Conservation (phyloP, 2,888 invertebrate species). For the Pilophorus perplexus region DNA sequence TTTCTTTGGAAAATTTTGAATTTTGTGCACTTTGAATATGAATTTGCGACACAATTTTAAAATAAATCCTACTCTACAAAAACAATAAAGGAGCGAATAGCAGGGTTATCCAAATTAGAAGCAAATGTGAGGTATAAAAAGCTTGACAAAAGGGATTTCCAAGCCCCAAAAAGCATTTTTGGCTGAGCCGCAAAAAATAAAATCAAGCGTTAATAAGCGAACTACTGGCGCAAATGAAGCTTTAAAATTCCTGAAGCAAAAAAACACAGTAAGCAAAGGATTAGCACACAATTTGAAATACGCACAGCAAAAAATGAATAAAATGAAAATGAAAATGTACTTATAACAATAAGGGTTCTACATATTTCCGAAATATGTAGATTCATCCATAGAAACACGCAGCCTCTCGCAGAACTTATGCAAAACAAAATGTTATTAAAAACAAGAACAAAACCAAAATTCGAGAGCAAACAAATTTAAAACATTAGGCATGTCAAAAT, state of each 20-base stretch:
- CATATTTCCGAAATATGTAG: slow-evolving; percentile 30
- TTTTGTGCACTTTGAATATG: slow-evolving; percentile 3
- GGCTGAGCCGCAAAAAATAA: neutral
- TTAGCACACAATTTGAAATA: slow-evolving; percentile 16
- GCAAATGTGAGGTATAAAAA: slow-evolving; percentile 45
- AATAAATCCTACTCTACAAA: slow-evolving; percentile 6
- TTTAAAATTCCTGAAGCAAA: slow-evolving; percentile 46
- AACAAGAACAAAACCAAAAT: slow-evolving; percentile 14
- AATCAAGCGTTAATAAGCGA: slow-evolving; percentile 35
- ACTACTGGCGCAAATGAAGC: slow-evolving; percentile 41
- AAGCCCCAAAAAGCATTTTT: slow-evolving; percentile 21
- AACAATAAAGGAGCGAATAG: slow-evolving; percentile 43
- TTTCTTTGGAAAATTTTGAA: slow-evolving; percentile 4
- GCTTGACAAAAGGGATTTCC: slow-evolving; percentile 41
- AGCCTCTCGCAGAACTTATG: slow-evolving; percentile 4
- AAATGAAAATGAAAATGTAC: slow-evolving; percentile 25
- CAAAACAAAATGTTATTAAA: slow-evolving; percentile 9
- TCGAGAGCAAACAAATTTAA: neutral
- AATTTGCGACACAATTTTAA: neutral
- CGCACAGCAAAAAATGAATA: slow-evolving; percentile 41
- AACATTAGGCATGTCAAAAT: neutral
- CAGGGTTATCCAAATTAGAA: slow-evolving; percentile 51
- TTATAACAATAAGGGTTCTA: slow-evolving; percentile 30
- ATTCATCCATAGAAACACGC: slow-evolving; percentile 10
- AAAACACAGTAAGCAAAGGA: slow-evolving; percentile 13